Conservation (phyloP, 2,888 invertebrate genomes). For the Latrodectus hesperus region DNA sequence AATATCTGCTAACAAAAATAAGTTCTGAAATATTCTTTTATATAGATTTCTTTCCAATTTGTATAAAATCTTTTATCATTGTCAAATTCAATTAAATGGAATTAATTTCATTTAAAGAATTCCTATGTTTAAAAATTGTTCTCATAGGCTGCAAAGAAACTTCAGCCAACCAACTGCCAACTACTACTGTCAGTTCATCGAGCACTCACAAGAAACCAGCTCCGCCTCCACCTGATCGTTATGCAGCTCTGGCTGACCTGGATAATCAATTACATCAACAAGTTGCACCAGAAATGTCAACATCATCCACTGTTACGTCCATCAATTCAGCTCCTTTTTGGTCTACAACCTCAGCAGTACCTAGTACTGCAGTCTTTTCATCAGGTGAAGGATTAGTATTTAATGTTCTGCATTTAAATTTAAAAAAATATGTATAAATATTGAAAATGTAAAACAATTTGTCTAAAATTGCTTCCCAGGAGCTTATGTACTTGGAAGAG, state of each 20-base stretch:
- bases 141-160: constrained; percentile 17
- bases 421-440: neutral
- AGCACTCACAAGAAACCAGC: constrained; percentile 58
- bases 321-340: constrained; percentile 33
- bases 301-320: constrained; percentile 31
- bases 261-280: constrained; percentile 64
- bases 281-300: constrained; percentile 12
- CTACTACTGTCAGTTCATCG: neutral
- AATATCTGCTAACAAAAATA: too few species aligned
- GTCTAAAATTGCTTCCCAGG: neutral
- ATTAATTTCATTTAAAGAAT: too few species aligned
- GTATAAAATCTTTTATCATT: too few species aligned
- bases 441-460: neutral
- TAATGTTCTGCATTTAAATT: neutral
- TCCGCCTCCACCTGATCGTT: constrained; percentile 67
- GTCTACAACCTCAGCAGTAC: constrained; percentile 13
- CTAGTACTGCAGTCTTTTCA: constrained; percentile 23
- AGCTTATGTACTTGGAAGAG: neutral
- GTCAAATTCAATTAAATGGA: too few species aligned
- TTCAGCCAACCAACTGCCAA: neutral
- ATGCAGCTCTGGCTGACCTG: constrained; percentile 64
- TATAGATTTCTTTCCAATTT: too few species aligned
- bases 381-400: constrained; percentile 20
- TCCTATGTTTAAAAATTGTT: neutral
- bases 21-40: too few species aligned